A percentile compares a stretch with the other conserved stretches of the same genome.
phyloP scores from a whole-genome alignment of 2,888 invertebrate species.

The Aleiodes alternator region DNA sequence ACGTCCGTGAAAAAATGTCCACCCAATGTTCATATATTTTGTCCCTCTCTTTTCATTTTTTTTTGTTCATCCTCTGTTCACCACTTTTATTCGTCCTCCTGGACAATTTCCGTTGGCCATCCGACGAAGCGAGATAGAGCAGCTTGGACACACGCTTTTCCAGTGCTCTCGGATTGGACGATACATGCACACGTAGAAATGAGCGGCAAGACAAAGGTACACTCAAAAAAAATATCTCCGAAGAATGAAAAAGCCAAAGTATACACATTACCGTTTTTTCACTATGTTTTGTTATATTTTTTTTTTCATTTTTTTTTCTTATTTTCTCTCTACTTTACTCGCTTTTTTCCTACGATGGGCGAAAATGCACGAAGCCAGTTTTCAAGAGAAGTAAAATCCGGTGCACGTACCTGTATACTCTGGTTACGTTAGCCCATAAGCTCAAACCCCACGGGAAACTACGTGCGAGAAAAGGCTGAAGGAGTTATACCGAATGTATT shows the following conservation, averaged over 20 bases:
- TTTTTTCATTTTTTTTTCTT: not conserved
- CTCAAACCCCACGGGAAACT: conserved; percentile 41
- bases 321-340: not conserved
- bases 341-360: not conserved
- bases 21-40: conserved; percentile 22
- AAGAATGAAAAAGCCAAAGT: not conserved
- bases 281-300: not conserved
- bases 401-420: conserved; percentile 30
- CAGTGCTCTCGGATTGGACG: conserved; percentile 30
- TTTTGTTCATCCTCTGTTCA: conserved; percentile 29
- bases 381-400: conserved; percentile 12
- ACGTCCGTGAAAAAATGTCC: conserved; percentile 37
- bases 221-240: too few relatives aligned
- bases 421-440: conserved; percentile 46
- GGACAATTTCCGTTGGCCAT: conserved; percentile 25
- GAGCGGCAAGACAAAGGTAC: not conserved
- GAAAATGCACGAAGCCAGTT: conserved; percentile 16
- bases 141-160: conserved; percentile 10
- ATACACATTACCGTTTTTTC: conserved; percentile 3
- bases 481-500: too few relatives aligned
- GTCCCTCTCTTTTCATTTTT: not conserved
- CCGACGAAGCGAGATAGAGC: conserved; percentile 19
- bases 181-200: not conserved
- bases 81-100: conserved; percentile 29
- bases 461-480: conserved; percentile 13